Conservation (phyloP, 2,888 invertebrate genomes). For the Embidobia sp. region DNA sequence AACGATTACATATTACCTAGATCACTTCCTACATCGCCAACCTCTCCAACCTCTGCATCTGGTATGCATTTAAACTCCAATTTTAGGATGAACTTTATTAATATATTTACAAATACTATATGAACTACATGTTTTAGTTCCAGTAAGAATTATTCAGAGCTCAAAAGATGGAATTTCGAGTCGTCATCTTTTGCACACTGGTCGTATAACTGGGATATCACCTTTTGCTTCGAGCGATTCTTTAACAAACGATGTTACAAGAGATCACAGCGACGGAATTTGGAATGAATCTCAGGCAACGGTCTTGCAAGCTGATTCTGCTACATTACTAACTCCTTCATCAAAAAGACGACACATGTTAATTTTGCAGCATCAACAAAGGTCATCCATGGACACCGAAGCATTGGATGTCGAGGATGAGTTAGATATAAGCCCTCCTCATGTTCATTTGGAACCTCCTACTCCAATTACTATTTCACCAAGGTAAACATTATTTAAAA, state of each 20-base stretch:
- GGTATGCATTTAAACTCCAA: slow-evolving; percentile 64
- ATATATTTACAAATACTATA: not conserved
- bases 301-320: slow-evolving; percentile 88
- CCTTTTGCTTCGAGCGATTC: slow-evolving; percentile 93
- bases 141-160: slow-evolving; percentile 67
- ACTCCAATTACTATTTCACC: slow-evolving; percentile 73
- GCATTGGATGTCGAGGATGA: slow-evolving; percentile 86
- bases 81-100: not conserved
- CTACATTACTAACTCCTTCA: slow-evolving; percentile 88
- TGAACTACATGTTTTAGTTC: slow-evolving; percentile 27
- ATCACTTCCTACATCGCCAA: slow-evolving; percentile 87
- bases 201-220: slow-evolving; percentile 80
- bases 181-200: slow-evolving; percentile 68
- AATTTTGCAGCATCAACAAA: slow-evolving; percentile 91
- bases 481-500: slow-evolving; percentile 71
- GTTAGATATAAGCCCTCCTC: slow-evolving; percentile 75
- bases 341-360: slow-evolving; percentile 90
- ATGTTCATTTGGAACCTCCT: slow-evolving; percentile 76
- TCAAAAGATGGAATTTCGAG: slow-evolving; percentile 67
- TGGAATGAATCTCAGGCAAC: slow-evolving; percentile 96
- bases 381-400: slow-evolving; percentile 93
- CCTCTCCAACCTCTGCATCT: slow-evolving; percentile 76
- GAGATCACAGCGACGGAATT: slow-evolving; percentile 93
- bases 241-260: slow-evolving; percentile 88
- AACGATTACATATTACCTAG: slow-evolving; percentile 82